Evolutionary conservation across 2,113 vertebrate species (phyloP), one percentile per base, ranked within the genome.

Genomic region (Aegotheles bennettii): DNA sequence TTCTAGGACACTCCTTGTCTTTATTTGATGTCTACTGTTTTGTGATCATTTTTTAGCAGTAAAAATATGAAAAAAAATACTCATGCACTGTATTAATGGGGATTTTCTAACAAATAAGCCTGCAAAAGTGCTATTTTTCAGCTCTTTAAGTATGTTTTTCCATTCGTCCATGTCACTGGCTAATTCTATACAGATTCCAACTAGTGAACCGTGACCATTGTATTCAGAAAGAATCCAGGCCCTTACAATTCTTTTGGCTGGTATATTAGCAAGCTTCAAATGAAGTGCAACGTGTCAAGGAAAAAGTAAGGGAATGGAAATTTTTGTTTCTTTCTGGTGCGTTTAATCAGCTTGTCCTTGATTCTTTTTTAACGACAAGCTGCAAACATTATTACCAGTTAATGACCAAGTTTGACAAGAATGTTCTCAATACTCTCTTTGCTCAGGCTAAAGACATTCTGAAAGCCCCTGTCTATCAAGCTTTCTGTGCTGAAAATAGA

Each of bases 121-220:
- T 64, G 43, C 10, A 68, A 29, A 29, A 90, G 71, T 51, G 51
- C 54, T 50, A 2, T 12, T 94, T 91, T 87, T 74, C 64, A 94
- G 63, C 54, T 86, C 82, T 79, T 84, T 15, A n/a, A 88, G 47
- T 61, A 7, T 83, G 45, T 95, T 96, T 94, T 95, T 94, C 94
- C 93, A 90, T 87, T 91, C 1, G 7, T 82, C 89, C 77, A 68
- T 69, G 81, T 87, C 61, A 60, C 87, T 94, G 80, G 80, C 77
- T 97, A 95, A 97, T 96, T 94, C 93, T 48, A 54, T 56, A 83
- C 92, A 92, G 92, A 87, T 90, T 94, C 89, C 88, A 93, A 70
- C 91, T 38, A 75, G 54, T 86, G 85, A 96, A 91, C 93, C 59
- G 0, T 95, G 90, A 96, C 95, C 71, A 85, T 94, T 94, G 93